Evolutionary conservation across 2,113 vertebrate genomes (phyloP).

Genomic region (Perca flavescens): DNA sequence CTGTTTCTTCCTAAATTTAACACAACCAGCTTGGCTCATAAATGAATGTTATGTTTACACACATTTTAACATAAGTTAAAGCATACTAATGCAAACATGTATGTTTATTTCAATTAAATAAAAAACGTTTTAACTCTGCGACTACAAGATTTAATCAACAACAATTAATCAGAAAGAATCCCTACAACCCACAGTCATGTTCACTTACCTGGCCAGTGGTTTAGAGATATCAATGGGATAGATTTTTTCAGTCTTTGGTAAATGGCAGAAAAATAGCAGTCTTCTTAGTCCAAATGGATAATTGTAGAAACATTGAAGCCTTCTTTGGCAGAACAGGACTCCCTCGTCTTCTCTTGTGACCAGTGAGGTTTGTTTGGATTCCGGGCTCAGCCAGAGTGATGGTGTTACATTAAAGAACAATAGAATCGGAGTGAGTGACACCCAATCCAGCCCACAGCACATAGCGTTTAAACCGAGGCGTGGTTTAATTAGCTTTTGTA

Average conservation of each 20-base stretch:
- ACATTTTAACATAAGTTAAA: no score
- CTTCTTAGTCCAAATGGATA: conserved; percentile 11
- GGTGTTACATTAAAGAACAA: conserved; percentile 60
- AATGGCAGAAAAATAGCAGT: neutral
- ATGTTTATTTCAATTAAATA: no score
- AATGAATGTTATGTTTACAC: no score
- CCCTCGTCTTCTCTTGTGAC: conserved; percentile 23
- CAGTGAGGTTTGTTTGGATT: conserved; percentile 52
- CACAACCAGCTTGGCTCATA: no score
- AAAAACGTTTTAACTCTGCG: no score
- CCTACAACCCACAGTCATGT: neutral
- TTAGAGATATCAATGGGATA: neutral
- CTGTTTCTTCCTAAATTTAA: no score
- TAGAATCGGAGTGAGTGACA: conserved; percentile 68
- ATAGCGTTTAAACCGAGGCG: conserved; percentile 35
- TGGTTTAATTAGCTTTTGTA: neutral
- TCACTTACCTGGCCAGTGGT: conserved; percentile 41
- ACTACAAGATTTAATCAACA: neutral
- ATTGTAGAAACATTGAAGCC: neutral
- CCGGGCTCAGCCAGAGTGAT: conserved; percentile 43
- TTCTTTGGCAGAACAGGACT: conserved; percentile 9
- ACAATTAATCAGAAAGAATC: neutral
- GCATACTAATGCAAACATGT: no score
- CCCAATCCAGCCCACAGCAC: conserved; percentile 58
- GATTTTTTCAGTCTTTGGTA: conserved; percentile 15